Conservation (phyloP, 2,797 vertebrate species). For the Lateolabrax maculatus region DNA sequence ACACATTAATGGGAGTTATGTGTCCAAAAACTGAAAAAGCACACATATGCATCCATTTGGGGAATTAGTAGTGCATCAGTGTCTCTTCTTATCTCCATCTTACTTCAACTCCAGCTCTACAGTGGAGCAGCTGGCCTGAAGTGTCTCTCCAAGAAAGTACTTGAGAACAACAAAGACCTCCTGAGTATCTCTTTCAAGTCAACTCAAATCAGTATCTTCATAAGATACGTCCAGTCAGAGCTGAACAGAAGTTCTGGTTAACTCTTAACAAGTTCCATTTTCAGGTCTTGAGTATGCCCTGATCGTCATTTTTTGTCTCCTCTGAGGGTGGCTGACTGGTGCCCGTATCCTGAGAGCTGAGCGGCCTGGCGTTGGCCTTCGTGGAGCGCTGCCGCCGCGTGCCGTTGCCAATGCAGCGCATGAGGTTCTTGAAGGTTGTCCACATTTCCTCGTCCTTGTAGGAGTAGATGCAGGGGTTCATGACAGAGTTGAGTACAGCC, state of each 20-base stretch:
- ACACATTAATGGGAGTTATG: neutral
- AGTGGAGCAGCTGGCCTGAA: slow-evolving; percentile 5
- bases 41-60: slow-evolving; percentile 24
- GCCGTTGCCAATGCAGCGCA: slow-evolving; percentile 88
- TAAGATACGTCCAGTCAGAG: neutral
- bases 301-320: slow-evolving; percentile 74
- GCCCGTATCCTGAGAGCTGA: slow-evolving; percentile 79
- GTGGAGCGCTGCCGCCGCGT: slow-evolving; percentile 84
- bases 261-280: neutral
- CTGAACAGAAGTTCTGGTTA: slow-evolving; percentile 14
- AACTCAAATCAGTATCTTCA: slow-evolving; percentile 36
- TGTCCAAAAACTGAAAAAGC: slow-evolving; percentile 14
- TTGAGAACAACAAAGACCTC: neutral
- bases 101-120: slow-evolving; percentile 1
- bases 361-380: slow-evolving; percentile 77
- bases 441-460: slow-evolving; percentile 99
- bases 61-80: slow-evolving; percentile 22
- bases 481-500: slow-evolving; percentile 94
- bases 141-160: slow-evolving; percentile 25
- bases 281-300: slow-evolving; percentile 77
- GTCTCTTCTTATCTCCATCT: slow-evolving; percentile 25
- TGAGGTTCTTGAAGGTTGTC: slow-evolving; percentile 92
- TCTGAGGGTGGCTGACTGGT: slow-evolving; percentile 79
- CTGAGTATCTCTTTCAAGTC: slow-evolving; percentile 43
- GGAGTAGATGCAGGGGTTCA: slow-evolving; percentile 99